Conservation (phyloP, 2,797 vertebrate species). For the Notamacropus eugenii region DNA sequence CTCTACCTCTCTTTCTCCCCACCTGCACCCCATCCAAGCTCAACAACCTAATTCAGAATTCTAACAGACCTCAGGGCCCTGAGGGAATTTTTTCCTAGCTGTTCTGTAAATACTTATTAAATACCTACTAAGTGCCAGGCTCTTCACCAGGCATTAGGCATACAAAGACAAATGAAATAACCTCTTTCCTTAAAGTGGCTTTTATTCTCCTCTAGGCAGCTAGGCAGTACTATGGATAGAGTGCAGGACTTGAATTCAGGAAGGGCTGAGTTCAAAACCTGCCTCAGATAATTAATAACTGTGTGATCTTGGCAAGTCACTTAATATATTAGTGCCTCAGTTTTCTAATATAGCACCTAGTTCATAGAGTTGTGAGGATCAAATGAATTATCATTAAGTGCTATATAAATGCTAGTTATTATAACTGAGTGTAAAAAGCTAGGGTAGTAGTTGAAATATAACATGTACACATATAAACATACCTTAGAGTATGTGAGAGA, state of each 20-base stretch:
- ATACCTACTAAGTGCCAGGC: not conserved
- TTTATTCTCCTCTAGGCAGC: not conserved
- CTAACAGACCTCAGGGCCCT: not conserved
- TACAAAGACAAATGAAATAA: too few relatives aligned
- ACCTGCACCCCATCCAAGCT: not conserved
- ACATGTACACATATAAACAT: too few relatives aligned
- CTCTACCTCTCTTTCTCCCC: not conserved
- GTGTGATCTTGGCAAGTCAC: not conserved
- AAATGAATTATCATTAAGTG: not conserved
- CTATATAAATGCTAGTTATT: too few relatives aligned
- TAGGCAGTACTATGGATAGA: too few relatives aligned
- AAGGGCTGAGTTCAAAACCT: not conserved
- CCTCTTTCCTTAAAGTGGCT: not conserved
- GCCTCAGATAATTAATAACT: not conserved
- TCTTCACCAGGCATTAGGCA: too few relatives aligned
- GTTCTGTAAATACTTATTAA: not conserved
- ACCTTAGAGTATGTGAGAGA: not conserved
- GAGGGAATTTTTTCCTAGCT: too few relatives aligned
- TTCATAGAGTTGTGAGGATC: not conserved
- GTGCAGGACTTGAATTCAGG: not conserved
- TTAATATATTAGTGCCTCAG: not conserved
- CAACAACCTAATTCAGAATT: not conserved
- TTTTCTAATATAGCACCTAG: not conserved
- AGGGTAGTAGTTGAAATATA: too few relatives aligned
- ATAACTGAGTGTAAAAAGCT: too few relatives aligned